Evolutionary conservation across 2,113 vertebrate species (phyloP), one percentile per base, ranked within the genome.

Genomic region (Oncorhynchus nerka): DNA sequence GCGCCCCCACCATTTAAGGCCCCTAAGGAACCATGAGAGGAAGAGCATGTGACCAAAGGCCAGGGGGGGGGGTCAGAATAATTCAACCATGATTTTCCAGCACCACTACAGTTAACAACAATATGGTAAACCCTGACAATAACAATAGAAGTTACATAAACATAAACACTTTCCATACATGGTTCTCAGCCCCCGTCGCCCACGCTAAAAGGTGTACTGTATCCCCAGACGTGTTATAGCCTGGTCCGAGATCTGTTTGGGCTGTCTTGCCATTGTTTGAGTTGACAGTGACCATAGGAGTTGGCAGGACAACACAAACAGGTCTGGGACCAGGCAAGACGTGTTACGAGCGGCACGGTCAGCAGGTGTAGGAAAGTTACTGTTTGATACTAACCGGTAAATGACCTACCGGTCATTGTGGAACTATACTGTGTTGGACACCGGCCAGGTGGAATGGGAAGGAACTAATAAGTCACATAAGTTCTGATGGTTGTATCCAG

Each of bases 391-490:
- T 81, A 61, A 70, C 67, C 49, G 28, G 70, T 77, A 1, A 1
- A 83, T 79, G 73, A 76, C 85, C 83, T 79, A 83, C 83, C 84
- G 85, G 84, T 78, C 83, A 86, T 89, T 90, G 90, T 91, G 75
- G 51, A 57, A 51, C 28, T 28, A 32, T 49, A 80, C 61, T 26
- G 81, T 70, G 74, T 68, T 91, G 88, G 88, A 89, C 3, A 19
- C 22, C 22, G 70, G 87, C 86, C 87, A 77, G 6, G 79, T 66
- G 32, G 62, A 75, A 68, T 80, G 86, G 90, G 90, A 92, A 91
- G 91, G 89, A 92, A 91, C 84, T 86, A 87, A 90, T 90, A 86
- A 81, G 81, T 90, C 86, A 90, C 80, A 61, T 82, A 61, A 32
- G 55, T 77, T 72, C 74, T 79, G 80, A 85, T 81, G 86, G 32